Evolutionary conservation across 2,113 vertebrate species (phyloP).

Genomic region (Menura novaehollandiae): DNA sequence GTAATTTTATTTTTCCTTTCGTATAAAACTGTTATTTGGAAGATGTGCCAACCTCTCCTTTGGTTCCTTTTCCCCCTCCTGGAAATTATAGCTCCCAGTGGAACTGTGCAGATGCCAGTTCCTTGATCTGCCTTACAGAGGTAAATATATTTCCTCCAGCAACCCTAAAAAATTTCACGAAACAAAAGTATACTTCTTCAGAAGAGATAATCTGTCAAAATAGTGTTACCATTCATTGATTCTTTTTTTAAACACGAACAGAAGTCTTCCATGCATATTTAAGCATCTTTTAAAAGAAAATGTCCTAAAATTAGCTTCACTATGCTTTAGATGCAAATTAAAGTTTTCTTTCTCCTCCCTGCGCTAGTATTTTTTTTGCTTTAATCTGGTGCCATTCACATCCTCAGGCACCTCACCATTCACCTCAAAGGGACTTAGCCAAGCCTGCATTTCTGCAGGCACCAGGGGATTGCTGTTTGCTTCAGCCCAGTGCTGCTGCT

Average conservation of each 20-base stretch:
- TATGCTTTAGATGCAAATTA: not conserved
- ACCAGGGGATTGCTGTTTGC: not conserved
- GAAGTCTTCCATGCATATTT: constrained; percentile 35
- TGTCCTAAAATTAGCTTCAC: constrained; percentile 30
- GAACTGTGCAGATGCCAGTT: not conserved
- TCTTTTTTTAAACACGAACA: constrained; percentile 1
- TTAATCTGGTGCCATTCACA: not conserved
- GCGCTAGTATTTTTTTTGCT: not conserved
- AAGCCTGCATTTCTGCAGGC: not conserved
- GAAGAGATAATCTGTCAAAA: constrained; percentile 39
- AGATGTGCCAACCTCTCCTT: not conserved
- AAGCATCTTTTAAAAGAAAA: constrained; percentile 45
- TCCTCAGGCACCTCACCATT: not conserved
- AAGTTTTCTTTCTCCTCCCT: constrained; percentile 7
- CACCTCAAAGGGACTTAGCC: not conserved
- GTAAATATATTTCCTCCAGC: constrained; percentile 20
- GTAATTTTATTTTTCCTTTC: not conserved
- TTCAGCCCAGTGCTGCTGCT: not conserved
- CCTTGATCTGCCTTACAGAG: not conserved
- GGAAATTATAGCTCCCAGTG: not conserved
- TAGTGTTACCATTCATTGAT: not conserved
- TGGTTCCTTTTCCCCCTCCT: not conserved
- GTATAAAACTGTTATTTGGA: not conserved
- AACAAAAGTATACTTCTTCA: constrained; percentile 8
- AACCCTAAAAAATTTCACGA: not conserved